A percentile compares a stretch with the other conserved stretches of the same genome.
phyloP scores from a whole-genome alignment of 2,113 vertebrate genomes.

The Spermophilus dauricus region DNA sequence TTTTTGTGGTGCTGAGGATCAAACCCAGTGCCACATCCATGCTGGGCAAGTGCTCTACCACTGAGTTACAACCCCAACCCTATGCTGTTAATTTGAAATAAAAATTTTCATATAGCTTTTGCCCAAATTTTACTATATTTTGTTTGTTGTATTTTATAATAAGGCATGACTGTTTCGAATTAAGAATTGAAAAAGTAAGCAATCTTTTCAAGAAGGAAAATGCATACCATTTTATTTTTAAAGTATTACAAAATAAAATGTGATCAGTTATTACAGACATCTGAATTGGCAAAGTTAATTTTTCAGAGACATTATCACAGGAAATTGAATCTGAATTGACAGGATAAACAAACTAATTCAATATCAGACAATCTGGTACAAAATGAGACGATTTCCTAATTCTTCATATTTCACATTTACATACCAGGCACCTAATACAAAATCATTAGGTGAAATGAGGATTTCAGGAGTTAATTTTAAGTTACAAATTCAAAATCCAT shows the following conservation, averaged over 20 bases:
- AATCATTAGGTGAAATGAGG: neutral
- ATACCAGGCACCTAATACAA: neutral
- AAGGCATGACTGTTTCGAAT: neutral
- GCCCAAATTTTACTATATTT: neutral
- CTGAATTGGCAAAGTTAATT: neutral
- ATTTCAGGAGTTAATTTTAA: constrained; percentile 23
- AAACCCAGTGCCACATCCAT: too few species aligned
- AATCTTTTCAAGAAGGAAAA: neutral
- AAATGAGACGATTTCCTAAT: neutral
- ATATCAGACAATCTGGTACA: neutral
- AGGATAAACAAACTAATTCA: neutral
- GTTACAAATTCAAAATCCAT: neutral
- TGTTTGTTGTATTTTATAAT: neutral
- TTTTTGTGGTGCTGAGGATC: too few species aligned
- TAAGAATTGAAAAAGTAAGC: neutral
- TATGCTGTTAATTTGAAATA: neutral
- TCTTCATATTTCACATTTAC: neutral
- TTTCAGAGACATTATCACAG: neutral
- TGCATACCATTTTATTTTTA: neutral
- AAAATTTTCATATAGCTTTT: neutral
- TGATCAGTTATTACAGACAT: neutral
- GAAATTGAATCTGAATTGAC: constrained; percentile 12
- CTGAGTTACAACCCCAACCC: too few species aligned
- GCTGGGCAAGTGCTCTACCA: too few species aligned
- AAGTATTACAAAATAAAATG: constrained; percentile 41